Evolutionary conservation across 2,888 invertebrate species (phyloP).

Genomic region (Drosophila prostipennis): DNA sequence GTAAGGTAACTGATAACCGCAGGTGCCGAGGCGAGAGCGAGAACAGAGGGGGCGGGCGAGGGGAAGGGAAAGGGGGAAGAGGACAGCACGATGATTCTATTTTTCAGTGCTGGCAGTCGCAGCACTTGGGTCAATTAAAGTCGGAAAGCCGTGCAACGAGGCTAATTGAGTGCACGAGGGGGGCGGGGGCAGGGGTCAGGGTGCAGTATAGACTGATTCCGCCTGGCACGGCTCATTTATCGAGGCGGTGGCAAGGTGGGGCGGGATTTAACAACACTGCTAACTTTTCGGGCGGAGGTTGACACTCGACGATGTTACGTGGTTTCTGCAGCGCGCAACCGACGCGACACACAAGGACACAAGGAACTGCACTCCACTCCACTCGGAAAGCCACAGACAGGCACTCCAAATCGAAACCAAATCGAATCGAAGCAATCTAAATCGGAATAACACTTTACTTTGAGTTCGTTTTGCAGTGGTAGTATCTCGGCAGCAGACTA

Average conservation of each 20-base stretch:
- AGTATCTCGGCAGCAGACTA: slow-evolving; percentile 41
- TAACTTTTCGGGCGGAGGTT: neutral
- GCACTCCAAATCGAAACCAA: neutral
- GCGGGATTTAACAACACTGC: slow-evolving; percentile 4
- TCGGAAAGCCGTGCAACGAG: slow-evolving; percentile 17
- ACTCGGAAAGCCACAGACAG: neutral
- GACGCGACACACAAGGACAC: slow-evolving; percentile 34
- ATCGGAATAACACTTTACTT: slow-evolving; percentile 42
- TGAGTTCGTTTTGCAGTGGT: slow-evolving; percentile 38
- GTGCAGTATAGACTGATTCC: slow-evolving; percentile 31
- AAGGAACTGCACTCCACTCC: neutral
- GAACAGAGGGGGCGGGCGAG: slow-evolving; percentile 1
- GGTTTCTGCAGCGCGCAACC: slow-evolving; percentile 14
- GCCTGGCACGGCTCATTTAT: slow-evolving; percentile 34
- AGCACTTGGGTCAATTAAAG: slow-evolving; percentile 46
- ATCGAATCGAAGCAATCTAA: slow-evolving; percentile 2
- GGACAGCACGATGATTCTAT: slow-evolving; percentile 3
- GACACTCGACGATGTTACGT: slow-evolving; percentile 19
- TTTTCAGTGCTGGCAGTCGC: slow-evolving; percentile 5
- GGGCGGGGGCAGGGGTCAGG: neutral
- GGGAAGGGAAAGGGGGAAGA: slow-evolving; percentile 2
- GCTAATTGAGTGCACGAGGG: slow-evolving; percentile 37
- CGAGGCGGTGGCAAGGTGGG: neutral
- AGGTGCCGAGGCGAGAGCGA: slow-evolving; percentile 34
- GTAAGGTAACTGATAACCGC: slow-evolving; percentile 49